These are phyloP conservation scores for Bathynomus jamesi DNA, from an alignment of 1,140 invertebrate species.

Conservation along the genomic window DNA sequence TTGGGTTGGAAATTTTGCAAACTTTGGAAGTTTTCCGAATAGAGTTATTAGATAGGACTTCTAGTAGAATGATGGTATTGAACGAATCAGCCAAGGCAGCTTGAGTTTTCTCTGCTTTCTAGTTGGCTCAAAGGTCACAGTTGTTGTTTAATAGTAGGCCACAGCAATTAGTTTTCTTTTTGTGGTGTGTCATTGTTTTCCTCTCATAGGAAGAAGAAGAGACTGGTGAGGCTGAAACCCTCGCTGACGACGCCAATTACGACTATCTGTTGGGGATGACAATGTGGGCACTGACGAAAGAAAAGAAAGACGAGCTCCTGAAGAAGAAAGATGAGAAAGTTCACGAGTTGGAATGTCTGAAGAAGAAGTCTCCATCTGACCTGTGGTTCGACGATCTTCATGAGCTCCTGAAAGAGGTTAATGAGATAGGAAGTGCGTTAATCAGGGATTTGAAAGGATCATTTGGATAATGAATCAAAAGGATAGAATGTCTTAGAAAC, in stretches of 20 bases:
- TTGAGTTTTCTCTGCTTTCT: too few species aligned
- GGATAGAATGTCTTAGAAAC: background rate
- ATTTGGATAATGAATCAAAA: background rate
- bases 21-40: background rate
- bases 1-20: background rate
- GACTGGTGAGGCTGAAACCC: conserved; percentile 40
- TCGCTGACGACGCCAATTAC: conserved; percentile 48
- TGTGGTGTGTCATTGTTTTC: background rate
- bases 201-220: conserved; percentile 41
- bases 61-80: background rate
- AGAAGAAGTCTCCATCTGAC: conserved; percentile 63
- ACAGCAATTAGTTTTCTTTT: background rate
- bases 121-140: background rate
- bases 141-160: background rate
- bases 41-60: background rate
- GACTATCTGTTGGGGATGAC: conserved; percentile 92
- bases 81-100: too few species aligned
- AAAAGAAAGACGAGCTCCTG: conserved; percentile 85
- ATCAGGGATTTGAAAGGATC: background rate
- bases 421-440: conserved; percentile 20
- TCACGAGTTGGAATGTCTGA: conserved; percentile 59
- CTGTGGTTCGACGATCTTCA: conserved; percentile 88
- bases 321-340: conserved; percentile 75
- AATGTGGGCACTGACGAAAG: conserved; percentile 86
- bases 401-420: conserved; percentile 55